Evolutionary conservation across 2,888 invertebrate genomes (phyloP), one percentile per base, ranked within the genome.

Genomic region (Tenthredo mesomela): DNA sequence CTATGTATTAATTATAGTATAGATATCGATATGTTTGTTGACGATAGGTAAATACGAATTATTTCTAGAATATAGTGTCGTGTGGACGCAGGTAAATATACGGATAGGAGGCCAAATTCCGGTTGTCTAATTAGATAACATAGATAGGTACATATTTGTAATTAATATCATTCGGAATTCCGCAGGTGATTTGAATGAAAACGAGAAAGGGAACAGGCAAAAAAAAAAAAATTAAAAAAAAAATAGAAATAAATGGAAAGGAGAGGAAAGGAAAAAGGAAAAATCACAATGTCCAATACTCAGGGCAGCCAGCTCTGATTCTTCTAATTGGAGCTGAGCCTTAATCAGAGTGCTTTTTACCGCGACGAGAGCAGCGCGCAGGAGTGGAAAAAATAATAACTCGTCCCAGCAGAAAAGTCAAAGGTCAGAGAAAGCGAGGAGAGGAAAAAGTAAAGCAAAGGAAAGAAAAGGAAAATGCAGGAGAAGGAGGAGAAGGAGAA

Each of bases 321-420:
- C 25, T 80, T 25, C 21, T 80, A 80, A 80, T 80, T 80, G 37
- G 80, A 58, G 58, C 37, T 40, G 80, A 80, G 33, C 40, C 80
- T 61, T 61, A 80, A 80, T 80, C 80, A 58, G 80, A 80, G 80
- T 80, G 80, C 80, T 80, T 80, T 61, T 80, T 58, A 40, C 77
- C 54, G 18, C 10, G 40, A 40, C 2, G 80, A 80, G 70, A 80
- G 33, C 67, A 83, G 33, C n/a, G 43, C 43, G n/a, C 21, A 73
- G 71, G 43, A 77, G 47, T 77, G 77, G 29, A 77, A 77, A 75
- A 54, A 54, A 50, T 77, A 54, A 77, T 73, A 73, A 73, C 43
- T 43, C 43, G 43, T 43, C 2, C 73, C 73, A 25, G 43, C 73
- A 21, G 21, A 40, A 40, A 37, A 25, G n/a, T 12, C 40, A 73